Conservation (phyloP, 2,888 invertebrate species). For the Neoitamus cyanurus region DNA sequence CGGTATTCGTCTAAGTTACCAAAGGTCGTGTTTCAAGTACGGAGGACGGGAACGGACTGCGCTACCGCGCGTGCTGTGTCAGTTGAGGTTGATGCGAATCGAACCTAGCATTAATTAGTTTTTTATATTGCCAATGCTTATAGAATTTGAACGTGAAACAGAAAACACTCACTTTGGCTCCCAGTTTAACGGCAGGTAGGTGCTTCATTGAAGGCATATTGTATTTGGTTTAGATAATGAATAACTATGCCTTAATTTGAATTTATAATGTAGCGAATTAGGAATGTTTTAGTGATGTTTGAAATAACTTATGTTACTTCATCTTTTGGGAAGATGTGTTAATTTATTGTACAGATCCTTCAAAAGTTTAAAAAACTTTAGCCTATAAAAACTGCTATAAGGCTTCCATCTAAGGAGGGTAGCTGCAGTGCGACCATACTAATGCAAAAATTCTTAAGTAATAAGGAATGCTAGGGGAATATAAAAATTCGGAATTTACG, state of each 20-base stretch:
- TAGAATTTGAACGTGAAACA: slow-evolving; percentile 23
- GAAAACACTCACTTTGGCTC: not conserved
- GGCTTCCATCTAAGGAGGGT: not conserved
- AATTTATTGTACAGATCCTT: not conserved
- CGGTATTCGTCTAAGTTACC: slow-evolving; percentile 41
- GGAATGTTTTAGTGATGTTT: not conserved
- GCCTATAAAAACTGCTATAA: not conserved
- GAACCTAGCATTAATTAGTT: slow-evolving; percentile 28
- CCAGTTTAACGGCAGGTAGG: not conserved
- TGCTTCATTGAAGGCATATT: not conserved
- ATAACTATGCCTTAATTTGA: not conserved
- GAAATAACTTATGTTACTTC: not conserved
- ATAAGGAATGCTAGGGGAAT: not conserved
- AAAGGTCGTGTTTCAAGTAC: slow-evolving; percentile 22
- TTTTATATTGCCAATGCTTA: slow-evolving; percentile 44
- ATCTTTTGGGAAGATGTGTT: not conserved
- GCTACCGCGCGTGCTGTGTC: not conserved
- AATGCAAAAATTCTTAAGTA: not conserved
- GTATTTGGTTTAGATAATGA: not conserved
- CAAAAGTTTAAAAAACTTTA: not conserved
- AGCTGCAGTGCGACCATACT: not conserved
- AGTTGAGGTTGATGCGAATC: slow-evolving; percentile 34
- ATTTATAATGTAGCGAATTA: not conserved
- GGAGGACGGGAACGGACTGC: not conserved
- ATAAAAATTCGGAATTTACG: not conserved